These are phyloP conservation scores for Antennarius maculatus DNA, from an alignment of 2,797 vertebrate genomes.

Conservation along the genomic window DNA sequence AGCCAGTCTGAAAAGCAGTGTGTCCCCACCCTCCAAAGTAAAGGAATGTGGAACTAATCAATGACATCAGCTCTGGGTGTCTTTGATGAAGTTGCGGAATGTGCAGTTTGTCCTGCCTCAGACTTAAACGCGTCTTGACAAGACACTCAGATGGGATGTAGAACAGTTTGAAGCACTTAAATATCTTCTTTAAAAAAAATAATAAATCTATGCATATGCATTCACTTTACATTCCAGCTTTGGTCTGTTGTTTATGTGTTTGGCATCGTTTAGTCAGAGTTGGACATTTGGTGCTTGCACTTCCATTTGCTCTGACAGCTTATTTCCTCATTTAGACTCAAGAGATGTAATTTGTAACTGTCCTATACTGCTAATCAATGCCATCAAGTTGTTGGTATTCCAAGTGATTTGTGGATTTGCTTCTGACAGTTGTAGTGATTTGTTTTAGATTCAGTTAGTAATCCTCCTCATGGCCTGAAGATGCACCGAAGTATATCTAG, in stretches of 20 bases:
- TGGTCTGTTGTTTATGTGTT: neutral
- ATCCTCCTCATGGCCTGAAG: neutral
- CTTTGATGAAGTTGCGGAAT: neutral
- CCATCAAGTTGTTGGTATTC: neutral
- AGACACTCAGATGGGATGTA: neutral
- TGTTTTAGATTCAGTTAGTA: neutral
- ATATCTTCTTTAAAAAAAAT: conserved; percentile 1
- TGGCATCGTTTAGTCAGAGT: neutral
- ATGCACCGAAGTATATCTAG: neutral
- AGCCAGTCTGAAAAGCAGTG: conserved; percentile 15
- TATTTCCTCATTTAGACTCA: neutral
- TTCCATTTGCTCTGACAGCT: neutral
- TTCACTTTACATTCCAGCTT: neutral
- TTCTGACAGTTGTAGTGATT: too few relatives aligned
- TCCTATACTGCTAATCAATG: neutral
- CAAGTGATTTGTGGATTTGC: neutral
- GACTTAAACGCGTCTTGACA: neutral
- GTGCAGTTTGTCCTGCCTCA: conserved; percentile 1
- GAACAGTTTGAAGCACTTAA: neutral
- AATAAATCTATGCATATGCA: neutral
- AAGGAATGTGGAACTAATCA: conserved; percentile 45
- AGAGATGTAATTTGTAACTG: neutral
- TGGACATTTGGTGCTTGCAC: neutral
- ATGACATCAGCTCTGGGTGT: conserved; percentile 13
- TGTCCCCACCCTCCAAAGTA: conserved; percentile 31